A percentile compares a stretch with the other conserved stretches of the same genome.
Conservation (phyloP, 2,113 vertebrate genomes). For the Genyomyrus donnyi region DNA sequence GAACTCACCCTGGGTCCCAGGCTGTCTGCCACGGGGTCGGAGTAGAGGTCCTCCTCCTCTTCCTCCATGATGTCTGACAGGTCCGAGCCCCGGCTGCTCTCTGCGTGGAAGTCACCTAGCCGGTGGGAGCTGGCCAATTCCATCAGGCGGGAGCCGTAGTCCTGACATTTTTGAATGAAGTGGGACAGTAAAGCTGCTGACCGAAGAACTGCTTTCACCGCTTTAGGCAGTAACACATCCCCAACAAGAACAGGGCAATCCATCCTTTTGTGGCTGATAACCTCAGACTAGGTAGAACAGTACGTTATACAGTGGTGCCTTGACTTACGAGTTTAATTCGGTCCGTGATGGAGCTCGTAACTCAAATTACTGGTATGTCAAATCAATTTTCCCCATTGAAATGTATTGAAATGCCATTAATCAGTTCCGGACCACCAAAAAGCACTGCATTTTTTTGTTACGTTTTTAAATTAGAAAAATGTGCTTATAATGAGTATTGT, state of each 20-base stretch:
- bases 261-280: background rate
- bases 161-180: slow-evolving; percentile 35
- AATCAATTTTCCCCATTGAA: too few relatives aligned
- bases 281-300: background rate
- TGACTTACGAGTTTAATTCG: too few relatives aligned
- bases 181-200: background rate
- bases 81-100: slow-evolving; percentile 81
- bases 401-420: too few relatives aligned
- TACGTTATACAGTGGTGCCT: too few relatives aligned
- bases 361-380: too few relatives aligned
- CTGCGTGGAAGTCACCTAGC: slow-evolving; percentile 62
- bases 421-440: too few relatives aligned
- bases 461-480: too few relatives aligned
- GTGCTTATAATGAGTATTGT: too few relatives aligned
- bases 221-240: background rate
- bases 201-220: background rate
- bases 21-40: slow-evolving; percentile 51
- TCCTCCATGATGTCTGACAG: slow-evolving; percentile 95
- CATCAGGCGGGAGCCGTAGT: slow-evolving; percentile 49
- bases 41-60: slow-evolving; percentile 83
- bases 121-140: slow-evolving; percentile 47
- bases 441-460: too few relatives aligned
- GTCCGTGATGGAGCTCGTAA: too few relatives aligned
- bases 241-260: background rate
- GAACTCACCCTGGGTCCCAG: slow-evolving; percentile 70